Evolutionary conservation across 2,113 vertebrate species (phyloP).

Genomic region (Cariama cristata): DNA sequence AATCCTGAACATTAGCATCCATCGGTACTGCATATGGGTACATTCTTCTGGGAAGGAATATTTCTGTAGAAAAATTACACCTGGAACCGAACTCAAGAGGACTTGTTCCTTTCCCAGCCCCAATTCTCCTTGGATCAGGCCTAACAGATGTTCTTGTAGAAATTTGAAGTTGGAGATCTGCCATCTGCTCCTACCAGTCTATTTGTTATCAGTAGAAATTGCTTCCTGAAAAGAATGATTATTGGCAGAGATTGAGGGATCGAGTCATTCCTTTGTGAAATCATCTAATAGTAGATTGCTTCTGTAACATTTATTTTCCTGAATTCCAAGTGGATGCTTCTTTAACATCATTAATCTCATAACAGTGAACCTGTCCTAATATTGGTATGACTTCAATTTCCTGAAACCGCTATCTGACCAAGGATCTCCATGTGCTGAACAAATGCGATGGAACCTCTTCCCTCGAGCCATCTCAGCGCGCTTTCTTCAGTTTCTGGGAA

Average conservation of each 20-base stretch:
- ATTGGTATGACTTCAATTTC: not conserved
- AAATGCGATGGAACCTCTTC: not conserved
- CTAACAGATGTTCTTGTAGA: not conserved
- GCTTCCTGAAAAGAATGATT: not conserved
- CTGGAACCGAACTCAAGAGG: not conserved
- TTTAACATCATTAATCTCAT: not conserved
- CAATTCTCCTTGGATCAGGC: not conserved
- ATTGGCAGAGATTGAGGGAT: not conserved
- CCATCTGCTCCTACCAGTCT: not conserved
- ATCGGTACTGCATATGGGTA: not conserved
- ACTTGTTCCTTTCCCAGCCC: not conserved
- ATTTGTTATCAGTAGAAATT: not conserved
- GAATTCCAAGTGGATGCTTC: not conserved
- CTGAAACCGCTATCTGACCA: not conserved
- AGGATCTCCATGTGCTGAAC: not conserved
- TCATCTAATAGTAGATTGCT: not conserved
- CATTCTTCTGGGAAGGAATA: not conserved
- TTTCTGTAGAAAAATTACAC: not conserved
- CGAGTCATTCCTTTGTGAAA: not conserved
- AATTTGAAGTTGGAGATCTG: accelerated
- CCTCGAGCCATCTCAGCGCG: not conserved
- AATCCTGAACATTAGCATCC: not conserved
- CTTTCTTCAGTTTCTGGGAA: not conserved
- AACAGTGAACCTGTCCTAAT: not conserved
- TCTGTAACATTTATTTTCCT: not conserved